Conservation (phyloP, 1,140 invertebrate genomes). For the Sarcophaga peregrina region DNA sequence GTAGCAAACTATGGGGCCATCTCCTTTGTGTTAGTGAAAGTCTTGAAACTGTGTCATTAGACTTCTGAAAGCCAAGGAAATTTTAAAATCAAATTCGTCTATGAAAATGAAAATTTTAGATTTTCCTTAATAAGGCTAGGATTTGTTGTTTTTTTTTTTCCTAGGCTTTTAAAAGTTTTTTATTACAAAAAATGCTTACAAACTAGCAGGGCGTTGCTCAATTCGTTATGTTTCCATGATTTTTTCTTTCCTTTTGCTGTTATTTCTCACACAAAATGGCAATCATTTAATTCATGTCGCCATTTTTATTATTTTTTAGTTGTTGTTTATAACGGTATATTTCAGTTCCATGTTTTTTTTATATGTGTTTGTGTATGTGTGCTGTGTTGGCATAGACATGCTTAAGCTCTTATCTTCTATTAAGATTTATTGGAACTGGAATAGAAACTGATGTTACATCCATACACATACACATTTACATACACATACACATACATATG, state of each 20-base stretch:
- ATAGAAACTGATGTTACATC: not conserved
- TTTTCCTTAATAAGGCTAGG: too few species aligned
- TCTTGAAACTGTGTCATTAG: too few species aligned
- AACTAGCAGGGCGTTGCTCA: not conserved
- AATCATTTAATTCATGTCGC: slow-evolving; percentile 34
- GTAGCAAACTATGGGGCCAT: too few species aligned
- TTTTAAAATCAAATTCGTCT: too few species aligned
- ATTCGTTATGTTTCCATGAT: not conserved
- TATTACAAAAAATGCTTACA: not conserved
- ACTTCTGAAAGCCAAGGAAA: too few species aligned
- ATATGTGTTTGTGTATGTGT: not conserved
- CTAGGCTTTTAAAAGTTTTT: too few species aligned
- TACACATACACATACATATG: not conserved
- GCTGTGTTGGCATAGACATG: slow-evolving; percentile 28
- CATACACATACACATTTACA: too few species aligned
- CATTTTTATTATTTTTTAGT: slow-evolving; percentile 34
- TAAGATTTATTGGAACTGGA: slow-evolving; percentile 14
- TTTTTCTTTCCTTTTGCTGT: not conserved
- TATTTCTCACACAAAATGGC: not conserved
- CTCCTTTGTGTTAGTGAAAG: too few species aligned
- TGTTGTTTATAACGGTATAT: slow-evolving; percentile 30
- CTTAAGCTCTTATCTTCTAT: slow-evolving; percentile 31
- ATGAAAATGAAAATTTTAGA: too few species aligned
- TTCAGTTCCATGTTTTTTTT: slow-evolving; percentile 9
- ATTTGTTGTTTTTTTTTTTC: too few species aligned